These are phyloP conservation scores for Thamnaconus septentrionalis DNA, from an alignment of 2,113 vertebrate genomes.

Conservation along the genomic window DNA sequence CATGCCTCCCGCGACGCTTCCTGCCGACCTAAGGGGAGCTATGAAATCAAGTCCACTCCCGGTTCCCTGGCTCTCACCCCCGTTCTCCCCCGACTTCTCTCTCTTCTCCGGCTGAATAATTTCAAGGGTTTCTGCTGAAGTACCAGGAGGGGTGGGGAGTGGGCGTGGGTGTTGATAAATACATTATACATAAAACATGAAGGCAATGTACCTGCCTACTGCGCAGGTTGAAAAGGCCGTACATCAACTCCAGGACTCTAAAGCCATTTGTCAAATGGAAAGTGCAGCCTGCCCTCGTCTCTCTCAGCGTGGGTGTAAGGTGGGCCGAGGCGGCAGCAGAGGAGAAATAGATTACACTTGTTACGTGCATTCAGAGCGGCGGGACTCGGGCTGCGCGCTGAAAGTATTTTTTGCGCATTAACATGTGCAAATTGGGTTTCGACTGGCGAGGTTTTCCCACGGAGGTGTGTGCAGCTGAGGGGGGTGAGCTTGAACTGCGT, in stretches of 20 bases:
- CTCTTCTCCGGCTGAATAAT: slow-evolving; percentile 34
- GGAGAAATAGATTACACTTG: background rate
- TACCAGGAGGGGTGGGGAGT: slow-evolving; percentile 7
- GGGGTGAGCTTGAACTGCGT: no score
- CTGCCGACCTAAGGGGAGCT: slow-evolving; percentile 8
- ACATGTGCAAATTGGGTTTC: no score
- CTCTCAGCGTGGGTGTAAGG: slow-evolving; percentile 17
- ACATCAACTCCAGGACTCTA: slow-evolving; percentile 28
- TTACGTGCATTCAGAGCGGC: no score
- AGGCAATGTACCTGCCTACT: slow-evolving; percentile 38
- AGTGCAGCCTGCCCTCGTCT: slow-evolving; percentile 18
- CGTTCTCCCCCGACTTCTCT: no score
- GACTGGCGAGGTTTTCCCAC: no score
- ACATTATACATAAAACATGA: slow-evolving; percentile 65
- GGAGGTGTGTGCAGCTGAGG: no score
- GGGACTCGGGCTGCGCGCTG: no score
- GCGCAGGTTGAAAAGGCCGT: slow-evolving; percentile 34
- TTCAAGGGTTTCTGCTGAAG: slow-evolving; percentile 35
- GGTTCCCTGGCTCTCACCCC: slow-evolving; percentile 1
- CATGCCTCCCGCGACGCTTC: slow-evolving; percentile 5
- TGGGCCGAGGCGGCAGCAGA: background rate
- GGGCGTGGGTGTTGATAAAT: slow-evolving; percentile 45
- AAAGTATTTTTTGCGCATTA: no score
- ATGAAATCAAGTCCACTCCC: slow-evolving; percentile 17
- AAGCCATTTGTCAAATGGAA: slow-evolving; percentile 57